A percentile compares a stretch with the other conserved stretches of the same genome.
These are phyloP conservation scores for Nymphalis io DNA, from an alignment of 1,140 invertebrate genomes.

Conservation along the genomic window DNA sequence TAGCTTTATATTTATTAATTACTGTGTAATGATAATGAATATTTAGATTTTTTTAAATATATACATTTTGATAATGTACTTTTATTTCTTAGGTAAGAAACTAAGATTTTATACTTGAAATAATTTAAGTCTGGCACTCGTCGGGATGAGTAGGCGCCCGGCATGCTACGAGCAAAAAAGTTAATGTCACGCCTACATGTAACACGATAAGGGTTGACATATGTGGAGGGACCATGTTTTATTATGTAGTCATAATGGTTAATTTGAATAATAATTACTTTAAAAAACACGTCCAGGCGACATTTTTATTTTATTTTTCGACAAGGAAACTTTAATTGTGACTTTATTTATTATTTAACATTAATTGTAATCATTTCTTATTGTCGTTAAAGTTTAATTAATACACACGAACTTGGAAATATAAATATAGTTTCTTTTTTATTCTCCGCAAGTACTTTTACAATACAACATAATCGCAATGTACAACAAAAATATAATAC, in stretches of 20 bases:
- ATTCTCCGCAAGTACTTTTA: too few relatives aligned
- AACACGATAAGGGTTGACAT: conserved; percentile 39
- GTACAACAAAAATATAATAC: too few relatives aligned
- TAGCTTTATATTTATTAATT: too few relatives aligned
- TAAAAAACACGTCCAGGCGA: conserved; percentile 18
- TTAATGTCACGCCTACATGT: conserved; percentile 34
- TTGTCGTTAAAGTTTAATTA: neutral
- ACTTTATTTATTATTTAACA: neutral
- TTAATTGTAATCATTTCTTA: too few relatives aligned
- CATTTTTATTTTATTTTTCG: neutral
- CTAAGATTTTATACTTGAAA: conserved; percentile 8
- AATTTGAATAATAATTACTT: conserved; percentile 33
- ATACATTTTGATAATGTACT: too few relatives aligned
- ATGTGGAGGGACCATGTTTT: conserved; percentile 32
- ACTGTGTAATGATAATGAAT: too few relatives aligned
- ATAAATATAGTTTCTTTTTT: too few relatives aligned
- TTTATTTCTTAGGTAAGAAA: neutral
- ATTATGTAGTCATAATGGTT: conserved; percentile 30
- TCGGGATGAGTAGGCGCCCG: conserved; percentile 11
- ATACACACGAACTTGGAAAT: too few relatives aligned
- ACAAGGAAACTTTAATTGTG: neutral
- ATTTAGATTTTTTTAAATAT: too few relatives aligned
- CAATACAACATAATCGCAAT: too few relatives aligned
- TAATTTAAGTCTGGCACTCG: conserved; percentile 11
- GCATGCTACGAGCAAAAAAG: conserved; percentile 25